phyloP scores from a whole-genome alignment of 92 coral and sea anemone genomes.

The Heliopora coerulea region DNA sequence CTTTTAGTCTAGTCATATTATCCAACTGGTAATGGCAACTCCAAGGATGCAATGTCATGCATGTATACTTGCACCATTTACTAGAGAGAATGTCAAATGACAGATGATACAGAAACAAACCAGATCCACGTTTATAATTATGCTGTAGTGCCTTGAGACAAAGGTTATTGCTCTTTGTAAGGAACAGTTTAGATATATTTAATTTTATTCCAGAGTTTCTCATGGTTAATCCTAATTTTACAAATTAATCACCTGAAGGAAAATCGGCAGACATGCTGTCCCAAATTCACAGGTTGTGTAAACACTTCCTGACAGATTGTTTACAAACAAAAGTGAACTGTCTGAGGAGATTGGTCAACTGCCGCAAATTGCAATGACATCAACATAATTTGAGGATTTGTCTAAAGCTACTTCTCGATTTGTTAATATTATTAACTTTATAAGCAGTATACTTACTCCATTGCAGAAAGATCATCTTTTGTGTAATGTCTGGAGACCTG shows the following conservation, averaged over 20 bases:
- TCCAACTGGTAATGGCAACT: slow-evolving; percentile 29
- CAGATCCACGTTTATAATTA: slow-evolving; percentile 33
- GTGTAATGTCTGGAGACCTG: slow-evolving; percentile 40
- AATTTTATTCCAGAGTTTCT: no score
- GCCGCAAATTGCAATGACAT: no score
- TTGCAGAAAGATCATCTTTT: not conserved
- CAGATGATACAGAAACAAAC: not conserved
- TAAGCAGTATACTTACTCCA: slow-evolving; percentile 18
- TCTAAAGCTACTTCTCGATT: slow-evolving; percentile 24
- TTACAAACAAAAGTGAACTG: no score
- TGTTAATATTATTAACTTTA: not conserved
- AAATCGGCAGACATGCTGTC: no score
- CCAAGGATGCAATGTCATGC: slow-evolving; percentile 16
- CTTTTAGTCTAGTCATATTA: slow-evolving; percentile 34
- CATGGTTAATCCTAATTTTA: no score
- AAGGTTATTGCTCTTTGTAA: no score
- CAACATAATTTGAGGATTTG: no score
- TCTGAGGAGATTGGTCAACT: no score
- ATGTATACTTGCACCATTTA: slow-evolving; percentile 42
- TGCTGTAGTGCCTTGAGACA: slow-evolving; percentile 32
- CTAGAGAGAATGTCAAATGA: slow-evolving; percentile 4
- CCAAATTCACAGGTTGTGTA: no score
- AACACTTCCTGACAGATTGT: no score
- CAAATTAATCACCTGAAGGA: no score
- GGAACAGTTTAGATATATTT: no score